Conservation (phyloP, 2,888 invertebrate genomes). For the Campoplex capitator region DNA sequence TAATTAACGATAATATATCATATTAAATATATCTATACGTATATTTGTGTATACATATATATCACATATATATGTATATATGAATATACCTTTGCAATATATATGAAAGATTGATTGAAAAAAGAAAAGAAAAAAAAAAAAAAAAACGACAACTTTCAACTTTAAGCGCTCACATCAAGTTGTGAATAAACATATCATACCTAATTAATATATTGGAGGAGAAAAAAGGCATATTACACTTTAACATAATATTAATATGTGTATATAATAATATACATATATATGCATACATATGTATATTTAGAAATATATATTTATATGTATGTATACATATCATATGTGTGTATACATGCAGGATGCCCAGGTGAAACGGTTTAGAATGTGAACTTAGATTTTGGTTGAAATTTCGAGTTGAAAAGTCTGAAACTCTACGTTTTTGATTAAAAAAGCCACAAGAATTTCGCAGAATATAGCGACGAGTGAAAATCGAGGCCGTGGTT, state of each 20-base stretch:
- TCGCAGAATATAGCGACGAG: too few relatives aligned
- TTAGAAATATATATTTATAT: constrained; percentile 65
- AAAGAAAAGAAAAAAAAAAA: constrained; percentile 68
- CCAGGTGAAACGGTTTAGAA: not conserved
- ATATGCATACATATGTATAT: constrained; percentile 58
- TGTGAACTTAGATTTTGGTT: not conserved
- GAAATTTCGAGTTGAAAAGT: constrained; percentile 3
- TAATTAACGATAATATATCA: constrained; percentile 75
- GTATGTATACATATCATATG: constrained; percentile 58
- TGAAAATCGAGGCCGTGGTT: not conserved
- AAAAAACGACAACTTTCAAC: constrained; percentile 74
- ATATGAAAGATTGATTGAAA: constrained; percentile 57
- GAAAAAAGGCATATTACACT: constrained; percentile 80
- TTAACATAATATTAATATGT: constrained; percentile 79
- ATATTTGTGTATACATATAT: constrained; percentile 6
- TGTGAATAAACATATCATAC: constrained; percentile 85
- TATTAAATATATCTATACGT: constrained; percentile 45
- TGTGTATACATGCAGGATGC: not conserved
- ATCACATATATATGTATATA: constrained; percentile 52
- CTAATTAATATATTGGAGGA: constrained; percentile 82
- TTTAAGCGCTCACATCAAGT: constrained; percentile 85
- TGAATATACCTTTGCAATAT: constrained; percentile 74
- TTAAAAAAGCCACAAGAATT: too few relatives aligned
- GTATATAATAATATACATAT: constrained; percentile 67
- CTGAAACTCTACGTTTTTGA: not conserved